Evolutionary conservation across 1,140 invertebrate genomes (phyloP).

Genomic region (Neodiprion fabricii): DNA sequence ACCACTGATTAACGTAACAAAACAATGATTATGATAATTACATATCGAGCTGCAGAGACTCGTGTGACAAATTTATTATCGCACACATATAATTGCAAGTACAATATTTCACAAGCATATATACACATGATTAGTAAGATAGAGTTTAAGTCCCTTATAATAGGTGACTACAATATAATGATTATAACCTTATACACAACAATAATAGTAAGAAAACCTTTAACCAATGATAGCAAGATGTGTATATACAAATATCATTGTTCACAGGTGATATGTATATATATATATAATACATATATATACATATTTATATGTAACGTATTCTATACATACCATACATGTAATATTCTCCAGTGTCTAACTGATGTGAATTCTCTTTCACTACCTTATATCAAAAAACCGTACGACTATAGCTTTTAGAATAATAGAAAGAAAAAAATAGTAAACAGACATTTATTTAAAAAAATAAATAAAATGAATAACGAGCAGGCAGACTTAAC

Average conservation of each 20-base stretch:
- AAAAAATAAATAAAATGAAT: neutral
- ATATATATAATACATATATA: neutral
- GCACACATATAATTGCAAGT: neutral
- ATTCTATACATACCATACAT: neutral
- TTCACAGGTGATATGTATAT: neutral
- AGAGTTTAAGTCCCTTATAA: neutral
- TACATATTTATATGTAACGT: neutral
- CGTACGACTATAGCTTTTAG: neutral
- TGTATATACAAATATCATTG: neutral
- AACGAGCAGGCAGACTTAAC: slow-evolving; percentile 53
- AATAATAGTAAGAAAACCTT: neutral
- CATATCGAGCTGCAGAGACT: too few species aligned
- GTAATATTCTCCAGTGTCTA: neutral
- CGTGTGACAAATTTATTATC: too few species aligned
- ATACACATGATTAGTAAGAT: neutral
- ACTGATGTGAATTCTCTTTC: neutral
- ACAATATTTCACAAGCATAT: neutral
- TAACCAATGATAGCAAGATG: neutral
- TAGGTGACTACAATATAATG: neutral
- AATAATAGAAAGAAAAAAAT: slow-evolving; percentile 14
- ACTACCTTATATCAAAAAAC: neutral
- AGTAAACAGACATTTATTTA: neutral
- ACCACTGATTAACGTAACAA: too few species aligned
- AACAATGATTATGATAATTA: too few species aligned
- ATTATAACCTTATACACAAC: neutral